These are phyloP conservation scores for Drosophila aldrichi DNA, from an alignment of 2,888 invertebrate genomes.

Conservation along the genomic window DNA sequence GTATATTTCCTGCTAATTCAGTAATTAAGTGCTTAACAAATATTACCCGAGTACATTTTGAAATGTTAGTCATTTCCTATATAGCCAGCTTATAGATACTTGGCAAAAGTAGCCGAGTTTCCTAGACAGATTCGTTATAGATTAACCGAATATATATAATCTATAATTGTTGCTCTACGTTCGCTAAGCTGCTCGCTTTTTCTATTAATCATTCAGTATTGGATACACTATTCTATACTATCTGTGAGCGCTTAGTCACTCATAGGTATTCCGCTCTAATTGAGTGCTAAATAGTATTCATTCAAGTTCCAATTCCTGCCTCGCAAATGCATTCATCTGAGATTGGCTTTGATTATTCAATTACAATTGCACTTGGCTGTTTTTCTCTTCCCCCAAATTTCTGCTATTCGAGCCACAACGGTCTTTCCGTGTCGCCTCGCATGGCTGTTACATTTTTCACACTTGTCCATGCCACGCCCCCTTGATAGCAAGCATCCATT, in stretches of 20 bases:
- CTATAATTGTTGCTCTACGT: neutral
- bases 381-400: neutral
- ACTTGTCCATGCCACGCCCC: slow-evolving; percentile 57
- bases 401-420: neutral
- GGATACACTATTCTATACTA: neutral
- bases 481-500: slow-evolving; percentile 35
- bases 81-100: neutral
- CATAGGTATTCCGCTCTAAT: neutral
- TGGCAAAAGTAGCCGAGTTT: neutral
- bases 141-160: neutral
- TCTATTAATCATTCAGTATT: neutral
- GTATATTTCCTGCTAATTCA: neutral
- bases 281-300: slow-evolving; percentile 1
- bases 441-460: slow-evolving; percentile 68
- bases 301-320: neutral
- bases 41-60: neutral
- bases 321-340: slow-evolving; percentile 3
- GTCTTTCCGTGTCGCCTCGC: slow-evolving; percentile 34
- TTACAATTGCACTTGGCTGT: slow-evolving; percentile 16
- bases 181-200: neutral
- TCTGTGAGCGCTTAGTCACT: neutral
- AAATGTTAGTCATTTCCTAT: neutral
- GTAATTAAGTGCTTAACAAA: neutral
- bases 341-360: slow-evolving; percentile 42
- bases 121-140: neutral